Percentiles rank a stretch among this genome's conserved stretches.
Evolutionary conservation across 2,113 vertebrate genomes (phyloP).

Genomic region (Ciconia boyciana): DNA sequence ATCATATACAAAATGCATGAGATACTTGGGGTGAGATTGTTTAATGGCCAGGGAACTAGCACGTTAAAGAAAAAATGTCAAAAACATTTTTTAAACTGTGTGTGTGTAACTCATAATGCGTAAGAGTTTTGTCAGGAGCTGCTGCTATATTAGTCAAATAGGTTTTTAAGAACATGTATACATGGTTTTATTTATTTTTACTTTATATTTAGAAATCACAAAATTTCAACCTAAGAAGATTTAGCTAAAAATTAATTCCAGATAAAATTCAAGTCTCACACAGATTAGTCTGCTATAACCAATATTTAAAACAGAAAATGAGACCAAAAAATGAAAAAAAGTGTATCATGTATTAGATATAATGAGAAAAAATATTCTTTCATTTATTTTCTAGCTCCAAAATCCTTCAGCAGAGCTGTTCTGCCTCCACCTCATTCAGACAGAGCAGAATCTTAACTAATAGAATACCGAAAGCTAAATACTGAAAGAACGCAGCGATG

Average conservation of each 20-base stretch:
- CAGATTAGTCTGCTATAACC: not conserved
- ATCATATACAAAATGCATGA: constrained; percentile 1
- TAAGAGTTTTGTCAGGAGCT: not conserved
- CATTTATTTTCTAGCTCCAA: not conserved
- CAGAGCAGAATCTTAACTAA: not conserved
- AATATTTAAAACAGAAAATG: not conserved
- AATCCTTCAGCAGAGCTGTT: not conserved
- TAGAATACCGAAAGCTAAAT: not conserved
- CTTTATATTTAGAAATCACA: not conserved
- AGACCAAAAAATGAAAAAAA: not conserved
- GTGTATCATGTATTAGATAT: not conserved
- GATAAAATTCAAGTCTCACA: not conserved
- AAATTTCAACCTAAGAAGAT: not conserved
- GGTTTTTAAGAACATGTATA: not conserved
- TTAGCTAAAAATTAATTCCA: not conserved
- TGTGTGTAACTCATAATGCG: not conserved
- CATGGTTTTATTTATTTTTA: not conserved
- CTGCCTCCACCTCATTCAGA: not conserved
- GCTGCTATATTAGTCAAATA: not conserved
- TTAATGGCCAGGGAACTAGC: not conserved
- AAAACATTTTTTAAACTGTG: not conserved
- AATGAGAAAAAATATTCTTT: not conserved
- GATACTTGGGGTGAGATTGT: not conserved
- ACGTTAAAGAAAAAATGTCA: not conserved
- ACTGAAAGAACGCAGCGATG: not conserved